Base-by-base conservation (phyloP, 2,113 vertebrate genomes). In the Notarius lentiginosus region DNA sequence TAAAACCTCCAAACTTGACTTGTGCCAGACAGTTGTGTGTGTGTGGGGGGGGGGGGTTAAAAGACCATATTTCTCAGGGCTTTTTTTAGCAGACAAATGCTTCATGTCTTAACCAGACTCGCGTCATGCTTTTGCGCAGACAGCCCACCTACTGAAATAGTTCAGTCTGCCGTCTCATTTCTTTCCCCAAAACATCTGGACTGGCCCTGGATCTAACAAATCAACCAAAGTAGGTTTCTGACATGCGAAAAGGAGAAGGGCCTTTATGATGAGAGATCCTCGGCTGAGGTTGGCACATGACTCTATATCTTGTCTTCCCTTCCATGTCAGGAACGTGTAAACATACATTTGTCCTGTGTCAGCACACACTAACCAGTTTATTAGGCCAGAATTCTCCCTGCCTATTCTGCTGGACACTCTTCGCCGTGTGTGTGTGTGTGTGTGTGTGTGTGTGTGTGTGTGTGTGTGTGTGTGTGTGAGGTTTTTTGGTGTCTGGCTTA, bases 181-280 rank as follows among this genome's bases (percentile, higher is more conserved):
- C 55, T 85, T 89, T 56, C 53, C 27, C 88, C 88, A 87, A 88
- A 85, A 86, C 88, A 87, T 88, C 90, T 92, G 87, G 87, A 70
- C 84, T n/a, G 68, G 49, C 81, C 55, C 61, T 77, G 55, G 83
- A 86, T 85, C 66, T 90, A 91, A 91, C 90, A 91, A 91, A 90
- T 91, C 91, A 91, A 90, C 89, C 92, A 90, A 91, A 92, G 91
- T 90, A 82, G 87, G 87, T 91, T 92, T 92, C 92, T 92, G 92
- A 92, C 92, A 89, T 79, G 85, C 68, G 51, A 87, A 87, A 72
- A 85, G 84, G 85, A 89, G 89, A 76, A 83, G 12, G 79, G 53
- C 79, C 80, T 83, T 84, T 83, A 89, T 79, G 75, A 83, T 81
- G 79, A 84, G 84, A 90, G 87, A 79, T 81, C 49, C 77, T 88